phyloP scores from a whole-genome alignment of 2,888 invertebrate genomes.

The Pomacea canaliculata region DNA sequence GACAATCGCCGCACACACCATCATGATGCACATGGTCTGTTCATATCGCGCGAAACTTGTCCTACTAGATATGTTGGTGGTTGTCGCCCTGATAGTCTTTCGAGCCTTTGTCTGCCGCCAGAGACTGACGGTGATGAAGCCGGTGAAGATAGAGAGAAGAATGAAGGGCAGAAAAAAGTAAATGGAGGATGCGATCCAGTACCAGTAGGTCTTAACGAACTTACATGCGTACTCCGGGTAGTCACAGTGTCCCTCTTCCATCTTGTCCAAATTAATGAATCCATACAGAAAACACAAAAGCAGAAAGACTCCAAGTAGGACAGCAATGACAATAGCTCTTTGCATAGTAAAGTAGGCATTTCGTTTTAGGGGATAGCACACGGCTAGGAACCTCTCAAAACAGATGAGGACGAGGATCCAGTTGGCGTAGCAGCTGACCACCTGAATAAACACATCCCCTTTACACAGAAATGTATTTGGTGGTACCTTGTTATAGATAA shows the following conservation, averaged over 20 bases:
- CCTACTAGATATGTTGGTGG: too few species aligned
- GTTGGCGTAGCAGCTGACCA: conserved; percentile 24
- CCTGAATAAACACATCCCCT: conserved; percentile 11
- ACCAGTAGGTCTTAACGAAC: too few species aligned
- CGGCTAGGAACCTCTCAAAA: conserved; percentile 39
- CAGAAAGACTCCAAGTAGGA: neutral
- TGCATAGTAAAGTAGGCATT: conserved; percentile 21
- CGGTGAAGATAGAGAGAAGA: conserved; percentile 33
- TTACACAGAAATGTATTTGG: conserved; percentile 19
- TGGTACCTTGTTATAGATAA: conserved; percentile 4
- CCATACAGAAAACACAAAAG: neutral
- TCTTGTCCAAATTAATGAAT: neutral
- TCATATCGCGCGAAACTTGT: too few species aligned
- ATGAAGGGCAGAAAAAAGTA: conserved; percentile 38
- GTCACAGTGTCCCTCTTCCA: neutral
- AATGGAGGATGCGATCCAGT: conserved; percentile 32
- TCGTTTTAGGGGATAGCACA: conserved; percentile 46
- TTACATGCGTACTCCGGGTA: too few species aligned
- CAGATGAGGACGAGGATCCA: conserved; percentile 34
- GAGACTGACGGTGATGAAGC: conserved; percentile 31
- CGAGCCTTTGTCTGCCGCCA: conserved; percentile 24
- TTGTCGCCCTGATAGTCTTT: too few species aligned
- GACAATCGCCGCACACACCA: too few species aligned
- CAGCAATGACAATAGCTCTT: conserved; percentile 12
- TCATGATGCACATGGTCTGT: too few species aligned